Percentiles rank a stretch among this genome's conserved stretches.
Conservation (phyloP, 2,888 invertebrate species). For the Metallyticus violacea region DNA sequence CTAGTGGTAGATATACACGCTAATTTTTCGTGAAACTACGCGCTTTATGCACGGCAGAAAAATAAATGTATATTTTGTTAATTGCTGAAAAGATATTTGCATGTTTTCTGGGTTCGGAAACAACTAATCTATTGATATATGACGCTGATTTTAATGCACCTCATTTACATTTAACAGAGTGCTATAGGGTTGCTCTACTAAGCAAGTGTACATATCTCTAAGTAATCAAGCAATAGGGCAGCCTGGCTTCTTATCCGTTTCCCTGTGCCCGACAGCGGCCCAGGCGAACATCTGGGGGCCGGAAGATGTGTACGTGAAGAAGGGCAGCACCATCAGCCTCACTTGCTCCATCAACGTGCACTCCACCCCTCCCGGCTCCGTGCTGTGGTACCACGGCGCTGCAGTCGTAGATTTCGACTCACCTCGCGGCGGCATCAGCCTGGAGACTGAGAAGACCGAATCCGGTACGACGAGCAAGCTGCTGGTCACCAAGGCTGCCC, state of each 20-base stretch:
- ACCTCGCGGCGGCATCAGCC: conserved; percentile 78
- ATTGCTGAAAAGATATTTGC: too few species aligned
- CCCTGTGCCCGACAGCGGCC: conserved; percentile 62
- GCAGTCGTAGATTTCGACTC: conserved; percentile 81
- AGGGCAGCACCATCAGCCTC: conserved; percentile 85
- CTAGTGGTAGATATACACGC: too few species aligned
- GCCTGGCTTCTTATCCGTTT: conserved; percentile 37
- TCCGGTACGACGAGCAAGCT: conserved; percentile 79
- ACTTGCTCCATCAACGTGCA: conserved; percentile 87
- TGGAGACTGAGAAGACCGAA: conserved; percentile 80
- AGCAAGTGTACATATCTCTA: too few species aligned
- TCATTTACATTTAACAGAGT: too few species aligned
- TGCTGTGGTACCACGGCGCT: conserved; percentile 82
- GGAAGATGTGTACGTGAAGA: conserved; percentile 84
- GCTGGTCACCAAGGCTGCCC: conserved; percentile 79
- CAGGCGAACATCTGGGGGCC: conserved; percentile 83
- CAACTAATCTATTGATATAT: too few species aligned
- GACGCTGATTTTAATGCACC: too few species aligned
- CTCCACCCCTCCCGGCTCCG: conserved; percentile 72
- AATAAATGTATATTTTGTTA: too few species aligned
- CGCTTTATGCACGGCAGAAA: too few species aligned
- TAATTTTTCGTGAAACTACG: too few species aligned
- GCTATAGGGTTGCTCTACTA: too few species aligned
- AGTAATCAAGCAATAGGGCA: background rate
- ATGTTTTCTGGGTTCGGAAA: too few species aligned